Base-by-base conservation (phyloP, 2,888 invertebrate genomes). In the Lithophane ornitopus region DNA sequence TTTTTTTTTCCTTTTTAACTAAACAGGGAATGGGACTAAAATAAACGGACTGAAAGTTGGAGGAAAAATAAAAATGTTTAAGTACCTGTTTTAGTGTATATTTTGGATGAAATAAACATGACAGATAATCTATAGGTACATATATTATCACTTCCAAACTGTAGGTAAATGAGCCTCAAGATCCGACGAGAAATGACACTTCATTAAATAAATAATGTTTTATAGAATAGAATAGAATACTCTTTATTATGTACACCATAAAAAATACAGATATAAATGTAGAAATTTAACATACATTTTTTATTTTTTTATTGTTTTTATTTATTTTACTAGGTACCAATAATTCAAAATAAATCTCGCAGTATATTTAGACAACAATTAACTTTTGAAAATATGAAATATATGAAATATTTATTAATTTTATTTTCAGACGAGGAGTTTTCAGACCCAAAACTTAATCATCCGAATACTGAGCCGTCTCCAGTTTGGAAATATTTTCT, bases 401-500 rank as follows among this genome's bases (percentile, higher is more conserved):
- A 14, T 1, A 26, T n/a, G 1, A 22, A 54, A 26, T 39, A 74
- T 11, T 34, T 3, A 54, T 39, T 16, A 58, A 11, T 76, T 59
- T n/a, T 46, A n/a, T 41, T 76, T 76, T 76, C 49, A 69, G 78
- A 76, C 7, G 52, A 39, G 2, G 78, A 69, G 2, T 70, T 70
- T 28, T 9, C 39, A 19, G 39, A 39, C 1, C 56, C 78, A 8
- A 41, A 28, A 69, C 52, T 76, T 0, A 76, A 78, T 46, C 78
- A 69, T 54, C 26, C 54, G 3, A 70, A 76, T 46, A 28, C 78
- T 11, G 70, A 46, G 28, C 70, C 62, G 3, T 76, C 79, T n/a
- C 54, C 70, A 8, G 79, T 69, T 3, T 76, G 78, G 76, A 46
- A 78, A 28, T 14, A 59, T 71, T 80, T 70, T 65, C 70, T 65